Base-by-base conservation (phyloP, 2,797 vertebrate species). In the Pyrocephalus nanus region DNA sequence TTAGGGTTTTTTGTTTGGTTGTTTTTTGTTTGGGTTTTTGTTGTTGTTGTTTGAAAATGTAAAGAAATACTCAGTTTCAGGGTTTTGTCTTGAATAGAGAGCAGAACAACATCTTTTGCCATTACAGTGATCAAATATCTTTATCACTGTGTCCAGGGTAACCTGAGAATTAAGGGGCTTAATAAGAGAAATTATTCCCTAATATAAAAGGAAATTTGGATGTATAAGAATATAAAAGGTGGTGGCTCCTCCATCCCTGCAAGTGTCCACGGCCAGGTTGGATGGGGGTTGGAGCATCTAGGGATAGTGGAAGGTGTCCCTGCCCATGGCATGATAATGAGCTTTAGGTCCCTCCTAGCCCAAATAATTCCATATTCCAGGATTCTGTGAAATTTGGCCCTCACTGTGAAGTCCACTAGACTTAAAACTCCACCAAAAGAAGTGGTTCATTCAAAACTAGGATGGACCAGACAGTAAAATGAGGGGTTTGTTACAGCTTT, bases 401-500 rank as follows among this genome's bases (percentile, higher is more conserved):
- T 81, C 9, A 1, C 25, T 40, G 19, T 54, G 30, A 93, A 48
- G 20, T 12, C 55, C 77, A 18, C 32, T 9, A 17, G 67, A 50
- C 60, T 50, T 13, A 43, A 57, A 74, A 67, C 18, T 19, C 50
- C 32, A 15, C 34, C 27, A 60, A 64, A 51, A 58, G 30, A 70
- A 38, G 12, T 7, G 4, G 14, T 30, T 93, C 11, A 19, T 45
- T 61, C 12, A 20, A 54, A 87, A n/a, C 11, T 8, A 25, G 25
- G 23, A 11, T 29, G 72, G 81, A 64, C 34, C 79, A 82, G 43
- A 60, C 32, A 45, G 45, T 36, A n/a, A 50, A 38, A 60, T 43
- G 5, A 0, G 27, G 32, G 40, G 18, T 5, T 61, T 15, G 53
- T 11, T 29, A 12, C 0, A 2, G 40, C 16, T 62, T 45, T 15